Percentiles rank a stretch among this genome's conserved stretches.
These are phyloP conservation scores for Ridgeia piscesae DNA, from an alignment of 1,140 invertebrate species.

Conservation along the genomic window DNA sequence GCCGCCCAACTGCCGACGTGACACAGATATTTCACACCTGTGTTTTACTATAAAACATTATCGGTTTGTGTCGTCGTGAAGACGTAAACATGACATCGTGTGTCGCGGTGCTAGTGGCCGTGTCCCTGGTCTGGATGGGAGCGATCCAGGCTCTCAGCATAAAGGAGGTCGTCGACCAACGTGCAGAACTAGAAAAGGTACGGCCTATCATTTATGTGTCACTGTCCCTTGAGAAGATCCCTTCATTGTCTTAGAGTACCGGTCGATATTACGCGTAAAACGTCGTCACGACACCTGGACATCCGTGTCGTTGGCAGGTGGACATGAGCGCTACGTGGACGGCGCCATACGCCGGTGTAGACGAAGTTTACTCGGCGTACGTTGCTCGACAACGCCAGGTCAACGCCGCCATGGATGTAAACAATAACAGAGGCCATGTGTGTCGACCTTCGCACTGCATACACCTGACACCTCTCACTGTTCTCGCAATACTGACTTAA, in stretches of 20 bases:
- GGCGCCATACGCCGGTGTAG: not conserved
- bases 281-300: not conserved
- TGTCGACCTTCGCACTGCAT: not conserved
- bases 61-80: too few relatives aligned
- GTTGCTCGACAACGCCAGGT: not conserved
- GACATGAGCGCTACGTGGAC: not conserved
- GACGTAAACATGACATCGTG: too few relatives aligned
- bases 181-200: too few relatives aligned
- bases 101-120: too few relatives aligned
- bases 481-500: not conserved
- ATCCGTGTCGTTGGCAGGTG: not conserved
- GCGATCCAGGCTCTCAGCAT: too few relatives aligned
- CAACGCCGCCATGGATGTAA: not conserved
- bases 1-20: too few relatives aligned
- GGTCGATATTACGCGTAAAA: not conserved
- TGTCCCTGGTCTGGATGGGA: too few relatives aligned
- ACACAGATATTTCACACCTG: too few relatives aligned
- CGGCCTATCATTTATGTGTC: too few relatives aligned
- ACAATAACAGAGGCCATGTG: not conserved
- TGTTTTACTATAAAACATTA: too few relatives aligned
- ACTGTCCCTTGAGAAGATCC: not conserved
- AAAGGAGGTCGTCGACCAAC: too few relatives aligned
- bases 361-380: not conserved
- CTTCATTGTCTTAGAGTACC: not conserved
- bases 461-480: not conserved